phyloP scores from a whole-genome alignment of 2,797 vertebrate species.

The Peromyscus nudipes region DNA sequence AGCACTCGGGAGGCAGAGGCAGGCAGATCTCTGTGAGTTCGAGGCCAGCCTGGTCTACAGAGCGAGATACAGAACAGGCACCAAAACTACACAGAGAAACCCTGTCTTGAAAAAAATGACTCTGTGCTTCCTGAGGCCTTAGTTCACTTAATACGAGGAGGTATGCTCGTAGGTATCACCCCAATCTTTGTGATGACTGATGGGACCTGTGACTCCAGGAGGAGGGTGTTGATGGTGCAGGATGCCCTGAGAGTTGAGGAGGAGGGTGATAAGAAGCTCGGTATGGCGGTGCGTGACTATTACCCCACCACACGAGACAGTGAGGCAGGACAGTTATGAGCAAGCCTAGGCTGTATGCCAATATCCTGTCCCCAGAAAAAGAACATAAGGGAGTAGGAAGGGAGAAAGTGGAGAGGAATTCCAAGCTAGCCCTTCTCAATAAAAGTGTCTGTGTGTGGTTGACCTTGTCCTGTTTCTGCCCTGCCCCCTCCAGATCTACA shows the following conservation, averaged over 20 bases:
- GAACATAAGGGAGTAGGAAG: neutral
- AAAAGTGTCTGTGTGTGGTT: neutral
- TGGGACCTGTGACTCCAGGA: neutral
- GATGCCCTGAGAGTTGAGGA: neutral
- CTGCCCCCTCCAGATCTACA: conserved; percentile 94
- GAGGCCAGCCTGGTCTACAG: too few relatives aligned
- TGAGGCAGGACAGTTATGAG: neutral
- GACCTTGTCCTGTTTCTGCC: neutral
- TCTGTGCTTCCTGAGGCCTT: neutral
- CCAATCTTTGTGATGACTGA: neutral
- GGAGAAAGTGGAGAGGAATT: neutral
- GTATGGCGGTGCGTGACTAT: neutral
- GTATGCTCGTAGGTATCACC: neutral
- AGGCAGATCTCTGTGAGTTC: too few relatives aligned
- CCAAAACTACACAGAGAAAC: too few relatives aligned
- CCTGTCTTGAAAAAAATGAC: neutral
- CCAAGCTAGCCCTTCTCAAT: neutral
- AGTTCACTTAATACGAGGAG: neutral
- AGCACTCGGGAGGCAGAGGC: too few relatives aligned
- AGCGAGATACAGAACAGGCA: too few relatives aligned
- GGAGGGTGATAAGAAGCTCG: neutral
- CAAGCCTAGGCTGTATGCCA: neutral
- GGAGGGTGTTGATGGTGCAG: too few relatives aligned
- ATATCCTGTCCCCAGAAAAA: neutral
- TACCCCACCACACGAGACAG: neutral